A percentile compares a stretch with the other conserved stretches of the same genome.
These are phyloP conservation scores for Puma concolor DNA, from an alignment of 2,113 vertebrate species.

Conservation along the genomic window DNA sequence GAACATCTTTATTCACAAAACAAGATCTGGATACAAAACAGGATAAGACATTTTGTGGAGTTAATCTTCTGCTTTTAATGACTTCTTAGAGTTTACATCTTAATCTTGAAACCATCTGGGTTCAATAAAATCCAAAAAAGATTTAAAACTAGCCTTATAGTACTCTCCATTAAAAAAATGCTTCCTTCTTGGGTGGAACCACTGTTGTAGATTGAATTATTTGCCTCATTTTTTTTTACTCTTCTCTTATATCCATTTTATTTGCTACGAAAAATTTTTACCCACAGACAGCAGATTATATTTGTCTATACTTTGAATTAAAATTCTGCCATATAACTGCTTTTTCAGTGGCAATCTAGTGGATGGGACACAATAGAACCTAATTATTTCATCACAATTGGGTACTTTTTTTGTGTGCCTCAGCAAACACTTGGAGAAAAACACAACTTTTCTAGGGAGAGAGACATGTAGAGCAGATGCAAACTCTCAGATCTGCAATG, in stretches of 20 bases:
- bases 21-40: neutral
- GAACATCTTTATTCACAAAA: neutral
- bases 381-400: neutral
- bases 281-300: neutral
- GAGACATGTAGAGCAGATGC: neutral
- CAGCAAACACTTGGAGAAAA: neutral
- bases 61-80: neutral
- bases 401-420: neutral
- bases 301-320: neutral
- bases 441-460: neutral
- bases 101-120: neutral
- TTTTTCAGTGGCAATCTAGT: neutral
- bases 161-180: neutral
- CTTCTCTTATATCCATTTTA: neutral
- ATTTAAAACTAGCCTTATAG: neutral
- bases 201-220: neutral
- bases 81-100: neutral
- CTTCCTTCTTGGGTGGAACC: neutral
- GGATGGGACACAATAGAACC: neutral
- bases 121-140: neutral
- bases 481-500: neutral
- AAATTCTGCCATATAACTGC: neutral
- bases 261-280: neutral
- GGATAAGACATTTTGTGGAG: neutral
- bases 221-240: neutral